Percentiles rank a stretch among this genome's conserved stretches.
Evolutionary conservation across 2,888 invertebrate species (phyloP).

Genomic region (Hecatera dysodea): DNA sequence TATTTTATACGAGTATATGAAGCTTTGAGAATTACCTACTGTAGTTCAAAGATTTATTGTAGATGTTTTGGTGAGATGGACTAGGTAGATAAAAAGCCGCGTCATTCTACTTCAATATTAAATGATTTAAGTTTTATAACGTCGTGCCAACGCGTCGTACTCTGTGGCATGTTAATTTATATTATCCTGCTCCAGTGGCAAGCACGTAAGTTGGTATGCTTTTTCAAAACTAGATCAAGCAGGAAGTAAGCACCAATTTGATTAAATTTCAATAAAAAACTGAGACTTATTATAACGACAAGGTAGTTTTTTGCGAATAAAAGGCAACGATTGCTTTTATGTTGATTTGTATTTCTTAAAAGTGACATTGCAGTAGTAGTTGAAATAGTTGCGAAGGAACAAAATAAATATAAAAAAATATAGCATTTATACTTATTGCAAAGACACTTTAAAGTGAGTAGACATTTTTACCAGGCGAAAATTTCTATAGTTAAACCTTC

Average conservation of each 20-base stretch:
- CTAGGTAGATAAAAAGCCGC: not conserved
- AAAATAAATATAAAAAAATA: constrained; percentile 20
- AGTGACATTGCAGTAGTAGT: constrained; percentile 5
- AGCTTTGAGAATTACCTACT: too few species aligned
- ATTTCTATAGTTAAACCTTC: constrained; percentile 35
- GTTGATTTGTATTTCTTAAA: constrained; percentile 34
- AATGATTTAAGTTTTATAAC: not conserved
- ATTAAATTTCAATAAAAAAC: constrained; percentile 56
- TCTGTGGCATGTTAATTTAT: not conserved
- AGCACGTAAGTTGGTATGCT: constrained; percentile 12
- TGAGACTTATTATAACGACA: constrained; percentile 33
- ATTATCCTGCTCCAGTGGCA: constrained; percentile 3
- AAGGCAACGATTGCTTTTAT: constrained; percentile 19
- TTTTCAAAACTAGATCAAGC: constrained; percentile 42
- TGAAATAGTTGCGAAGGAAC: constrained; percentile 29
- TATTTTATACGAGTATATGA: not conserved
- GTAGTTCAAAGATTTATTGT: not conserved
- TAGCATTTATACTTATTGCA: constrained; percentile 17
- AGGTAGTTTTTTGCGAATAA: constrained; percentile 50
- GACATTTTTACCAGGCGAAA: constrained; percentile 25
- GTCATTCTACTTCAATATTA: not conserved
- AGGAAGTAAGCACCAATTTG: constrained; percentile 52
- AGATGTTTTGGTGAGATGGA: not conserved
- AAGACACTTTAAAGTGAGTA: constrained; percentile 6
- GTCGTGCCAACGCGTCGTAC: not conserved